These are phyloP conservation scores for Nannoperca obscura DNA, from an alignment of 2,797 vertebrate genomes.

Conservation along the genomic window DNA sequence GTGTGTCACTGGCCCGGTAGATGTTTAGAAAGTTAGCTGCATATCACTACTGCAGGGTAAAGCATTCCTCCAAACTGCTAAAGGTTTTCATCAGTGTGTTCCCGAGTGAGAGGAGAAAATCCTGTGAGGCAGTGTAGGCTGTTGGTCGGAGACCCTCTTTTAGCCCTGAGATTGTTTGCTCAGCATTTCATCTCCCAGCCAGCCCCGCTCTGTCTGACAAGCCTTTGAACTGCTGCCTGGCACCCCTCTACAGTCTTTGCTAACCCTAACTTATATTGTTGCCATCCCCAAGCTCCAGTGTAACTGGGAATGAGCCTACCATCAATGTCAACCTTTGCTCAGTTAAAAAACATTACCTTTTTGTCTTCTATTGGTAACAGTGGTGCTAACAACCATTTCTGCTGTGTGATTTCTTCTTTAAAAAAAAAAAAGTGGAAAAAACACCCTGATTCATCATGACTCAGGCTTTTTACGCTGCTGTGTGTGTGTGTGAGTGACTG, in stretches of 20 bases:
- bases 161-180: constrained; percentile 50
- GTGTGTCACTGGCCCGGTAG: neutral
- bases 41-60: neutral
- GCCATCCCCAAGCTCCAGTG: neutral
- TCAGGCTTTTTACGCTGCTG: constrained; percentile 66
- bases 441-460: constrained; percentile 72
- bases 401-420: constrained; percentile 38
- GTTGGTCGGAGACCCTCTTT: constrained; percentile 47
- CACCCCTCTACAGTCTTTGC: neutral
- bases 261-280: neutral
- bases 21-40: neutral
- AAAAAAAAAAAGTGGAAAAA: constrained; percentile 3
- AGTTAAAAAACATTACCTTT: constrained; percentile 10
- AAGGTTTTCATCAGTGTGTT: constrained; percentile 14
- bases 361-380: constrained; percentile 12
- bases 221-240: constrained; percentile 21
- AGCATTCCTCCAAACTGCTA: neutral
- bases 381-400: constrained; percentile 33
- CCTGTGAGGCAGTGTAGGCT: constrained; percentile 27
- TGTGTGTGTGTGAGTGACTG: constrained; percentile 5
- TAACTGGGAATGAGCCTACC: neutral
- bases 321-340: neutral
- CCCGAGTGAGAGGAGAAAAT: constrained; percentile 18
- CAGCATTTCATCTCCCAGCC: constrained; percentile 48
- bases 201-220: constrained; percentile 17